Evolutionary conservation across 1,140 invertebrate genomes (phyloP), one percentile per base, ranked within the genome.

Genomic region (Pemphigus obesinymphae): DNA sequence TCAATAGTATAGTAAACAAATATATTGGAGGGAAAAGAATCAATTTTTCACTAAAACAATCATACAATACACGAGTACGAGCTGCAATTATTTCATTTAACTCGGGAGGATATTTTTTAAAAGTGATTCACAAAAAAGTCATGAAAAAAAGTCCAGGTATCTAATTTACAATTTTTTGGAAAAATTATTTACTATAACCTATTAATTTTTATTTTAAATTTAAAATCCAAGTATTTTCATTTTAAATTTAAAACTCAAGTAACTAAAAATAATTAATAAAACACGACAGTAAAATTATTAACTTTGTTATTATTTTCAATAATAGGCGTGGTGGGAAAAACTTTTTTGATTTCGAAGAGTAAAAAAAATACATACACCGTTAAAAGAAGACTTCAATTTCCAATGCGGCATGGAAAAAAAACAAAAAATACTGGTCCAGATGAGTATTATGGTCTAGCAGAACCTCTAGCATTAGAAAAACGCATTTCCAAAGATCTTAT

Each of bases 31-130:
- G 61, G n/a, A 66, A 66, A 2, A 37, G 29, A 66, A 66, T 66
- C 20, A 6, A 31, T 37, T 66, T 66, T 66, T 34, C 61, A 37
- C n/a, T 34, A 66, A 66, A 37, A 66, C 61, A 66, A 17, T 66
- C 61, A 3, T 66, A 66, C 20, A 66, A 10, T 11, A 66, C 34
- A 10, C 6, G 61, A 37, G 11, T 66, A 37, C 20, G 20, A 34
- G 61, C 61, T 8, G 61, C 61, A 66, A 37, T 66, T 2, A 66
- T 63, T 63, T 63, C 61, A 63, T 63, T 63, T 63, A 63, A 63
- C 31, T 63, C 31, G 10, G 61, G 61, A 17, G 61, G 61, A 15
- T 31, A 63, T 34, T 63, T 63, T 20, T 63, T 63, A 37, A 31
- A 7, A 31, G 61, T 20, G 29, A 34, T 63, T 31, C 61, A 63